Evolutionary conservation across 2,888 invertebrate genomes (phyloP).

Genomic region (Eueremaeus valkanovi): DNA sequence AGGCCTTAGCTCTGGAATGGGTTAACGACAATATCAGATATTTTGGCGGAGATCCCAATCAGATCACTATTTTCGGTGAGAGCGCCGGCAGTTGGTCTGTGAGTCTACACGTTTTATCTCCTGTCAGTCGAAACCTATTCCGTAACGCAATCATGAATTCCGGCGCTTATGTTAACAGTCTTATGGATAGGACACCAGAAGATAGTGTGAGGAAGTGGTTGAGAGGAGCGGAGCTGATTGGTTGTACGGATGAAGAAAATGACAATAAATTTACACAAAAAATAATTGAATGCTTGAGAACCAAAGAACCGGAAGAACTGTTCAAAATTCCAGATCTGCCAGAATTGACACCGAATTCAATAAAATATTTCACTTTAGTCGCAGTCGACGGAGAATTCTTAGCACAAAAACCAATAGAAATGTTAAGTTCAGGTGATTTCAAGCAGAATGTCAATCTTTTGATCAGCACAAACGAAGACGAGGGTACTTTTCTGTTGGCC

Average conservation of each 20-base stretch:
- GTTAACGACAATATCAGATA: conserved; percentile 29
- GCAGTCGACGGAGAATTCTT: conserved; percentile 10
- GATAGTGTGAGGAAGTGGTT: conserved; percentile 35
- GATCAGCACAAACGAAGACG: conserved; percentile 21
- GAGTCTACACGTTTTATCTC: conserved; percentile 27
- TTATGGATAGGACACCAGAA: background rate
- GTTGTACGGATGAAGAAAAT: conserved; percentile 41
- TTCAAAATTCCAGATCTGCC: background rate
- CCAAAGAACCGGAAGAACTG: background rate
- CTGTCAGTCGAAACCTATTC: conserved; percentile 14
- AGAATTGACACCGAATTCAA: background rate
- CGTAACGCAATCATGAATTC: conserved; percentile 28
- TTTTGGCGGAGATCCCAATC: conserved; percentile 36
- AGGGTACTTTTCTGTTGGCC: conserved; percentile 10
- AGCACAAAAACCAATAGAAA: background rate
- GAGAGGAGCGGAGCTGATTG: conserved; percentile 41
- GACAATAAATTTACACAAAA: conserved; percentile 14
- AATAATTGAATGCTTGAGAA: background rate
- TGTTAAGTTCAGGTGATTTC: conserved; percentile 12
- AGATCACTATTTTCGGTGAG: conserved; percentile 25
- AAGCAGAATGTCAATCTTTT: conserved; percentile 31
- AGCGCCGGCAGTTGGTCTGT: conserved; percentile 29
- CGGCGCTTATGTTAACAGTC: background rate
- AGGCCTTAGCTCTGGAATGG: conserved; percentile 32
- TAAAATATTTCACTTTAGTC: background rate